phyloP scores from a whole-genome alignment of 1,140 invertebrate genomes.

The Tenebrio molitor region DNA sequence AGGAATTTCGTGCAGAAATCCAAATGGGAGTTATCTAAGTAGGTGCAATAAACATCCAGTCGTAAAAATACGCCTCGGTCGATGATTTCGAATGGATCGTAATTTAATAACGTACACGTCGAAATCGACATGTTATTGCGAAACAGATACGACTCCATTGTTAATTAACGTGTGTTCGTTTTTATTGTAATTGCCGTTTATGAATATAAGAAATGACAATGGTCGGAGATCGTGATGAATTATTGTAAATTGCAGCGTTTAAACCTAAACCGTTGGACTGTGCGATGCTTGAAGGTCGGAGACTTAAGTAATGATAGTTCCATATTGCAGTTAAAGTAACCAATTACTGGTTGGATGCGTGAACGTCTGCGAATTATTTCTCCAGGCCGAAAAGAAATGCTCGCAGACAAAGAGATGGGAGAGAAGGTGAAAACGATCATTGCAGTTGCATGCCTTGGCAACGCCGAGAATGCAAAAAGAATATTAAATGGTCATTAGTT shows the following conservation, averaged over 20 bases:
- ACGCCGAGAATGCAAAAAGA: constrained; percentile 34
- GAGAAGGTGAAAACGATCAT: constrained; percentile 29
- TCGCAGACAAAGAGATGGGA: constrained; percentile 18
- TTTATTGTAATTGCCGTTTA: no score
- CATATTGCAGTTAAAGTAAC: constrained; percentile 10
- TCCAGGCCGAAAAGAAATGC: constrained; percentile 5
- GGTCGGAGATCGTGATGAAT: background rate
- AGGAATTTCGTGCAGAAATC: no score
- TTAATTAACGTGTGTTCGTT: background rate
- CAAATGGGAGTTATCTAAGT: no score
- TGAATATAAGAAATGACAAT: background rate
- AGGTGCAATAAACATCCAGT: no score
- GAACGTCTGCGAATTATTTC: constrained; percentile 1
- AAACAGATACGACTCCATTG: background rate
- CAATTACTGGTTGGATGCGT: constrained; percentile 9
- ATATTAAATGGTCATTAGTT: constrained; percentile 34
- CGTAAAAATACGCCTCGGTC: no score
- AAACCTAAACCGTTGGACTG: background rate
- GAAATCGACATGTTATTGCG: background rate
- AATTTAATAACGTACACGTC: no score
- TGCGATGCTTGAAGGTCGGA: constrained; percentile 6
- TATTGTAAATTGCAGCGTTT: constrained; percentile 19
- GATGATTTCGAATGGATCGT: no score
- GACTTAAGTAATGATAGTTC: constrained; percentile 21
- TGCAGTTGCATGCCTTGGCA: constrained; percentile 5